Evolutionary conservation across 2,113 vertebrate genomes (phyloP).

Genomic region (Procavia capensis): DNA sequence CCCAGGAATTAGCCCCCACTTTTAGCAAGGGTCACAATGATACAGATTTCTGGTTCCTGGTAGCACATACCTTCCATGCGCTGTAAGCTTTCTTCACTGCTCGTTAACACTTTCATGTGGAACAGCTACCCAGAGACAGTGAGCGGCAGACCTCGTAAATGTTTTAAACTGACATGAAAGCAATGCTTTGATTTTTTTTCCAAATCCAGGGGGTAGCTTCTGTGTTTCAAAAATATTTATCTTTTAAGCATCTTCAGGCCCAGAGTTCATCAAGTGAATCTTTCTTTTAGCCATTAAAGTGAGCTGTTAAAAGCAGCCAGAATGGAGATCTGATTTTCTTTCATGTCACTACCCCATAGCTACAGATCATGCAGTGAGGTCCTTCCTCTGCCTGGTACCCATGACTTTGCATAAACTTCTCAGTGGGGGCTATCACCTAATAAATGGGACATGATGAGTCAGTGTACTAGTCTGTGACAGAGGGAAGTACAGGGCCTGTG

Average conservation of each 20-base stretch:
- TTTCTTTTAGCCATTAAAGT: slow-evolving; percentile 64
- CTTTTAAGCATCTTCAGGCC: slow-evolving; percentile 75
- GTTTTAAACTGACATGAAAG: slow-evolving; percentile 78
- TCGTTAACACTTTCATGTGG: slow-evolving; percentile 45
- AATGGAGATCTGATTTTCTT: slow-evolving; percentile 22
- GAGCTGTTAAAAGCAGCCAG: slow-evolving; percentile 36
- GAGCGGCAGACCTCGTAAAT: slow-evolving; percentile 63
- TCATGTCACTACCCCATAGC: slow-evolving; percentile 6
- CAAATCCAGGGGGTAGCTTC: slow-evolving; percentile 63
- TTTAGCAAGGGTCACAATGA: neutral
- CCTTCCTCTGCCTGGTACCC: neutral
- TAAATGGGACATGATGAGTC: neutral
- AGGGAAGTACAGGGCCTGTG: neutral
- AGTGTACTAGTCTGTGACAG: neutral
- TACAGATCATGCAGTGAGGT: neutral
- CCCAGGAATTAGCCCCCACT: neutral
- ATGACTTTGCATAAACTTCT: neutral
- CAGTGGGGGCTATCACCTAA: neutral
- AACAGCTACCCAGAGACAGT: slow-evolving; percentile 64
- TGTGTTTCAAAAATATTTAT: slow-evolving; percentile 77
- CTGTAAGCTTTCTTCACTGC: neutral
- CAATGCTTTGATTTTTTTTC: slow-evolving; percentile 70
- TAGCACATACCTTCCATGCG: neutral
- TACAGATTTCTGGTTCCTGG: neutral
- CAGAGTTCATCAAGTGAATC: slow-evolving; percentile 66